Base-by-base conservation (phyloP, 2,113 vertebrate species). In the Rhombomys opimus region DNA sequence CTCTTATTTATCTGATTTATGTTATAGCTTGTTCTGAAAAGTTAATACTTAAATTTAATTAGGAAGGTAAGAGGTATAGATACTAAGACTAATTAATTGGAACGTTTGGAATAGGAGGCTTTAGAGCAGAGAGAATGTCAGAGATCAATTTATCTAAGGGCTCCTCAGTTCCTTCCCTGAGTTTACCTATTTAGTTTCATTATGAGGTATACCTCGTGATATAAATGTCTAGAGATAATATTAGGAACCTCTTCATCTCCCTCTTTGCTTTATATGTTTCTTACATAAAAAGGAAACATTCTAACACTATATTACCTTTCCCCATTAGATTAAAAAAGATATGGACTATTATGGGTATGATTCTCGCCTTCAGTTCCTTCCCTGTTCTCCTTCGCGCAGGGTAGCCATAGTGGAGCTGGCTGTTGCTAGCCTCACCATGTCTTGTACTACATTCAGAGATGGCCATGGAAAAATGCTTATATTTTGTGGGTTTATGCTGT, bases 31-130 rank as follows among this genome's bases (percentile, higher is more conserved):
- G 13, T 93, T 97, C 88, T 94, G 86, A 97, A 97, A 92, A 96
- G 91, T 92, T 97, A 95, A 91, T 89, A 91, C 76, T 52, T 90
- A 95, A 87, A 94, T 95, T 97, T 93, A 97, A 95, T 96, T 96
- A 96, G 95, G 90, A 95, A 95, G 84, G 68, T 95, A 96, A 96
- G 93, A 93, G 82, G 63, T 96, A 18, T 87, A 87, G 73, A 70
- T 94, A 52, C 76, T 95, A 97, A 95, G 89, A 78, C 61, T 93
- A 93, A 92, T 94, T 95, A 97, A 93, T 96, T 20, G 65, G 86
- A 94, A 76, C 27, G 14, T 78, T 97, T 92, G 87, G 75, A 96
- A 91, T 84, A 94, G 38, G 59, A 80, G 70, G 78, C 84, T 70
- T 95, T 95, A 84, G 73, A 93, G 52, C 30, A 82, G 90, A 81